Percentiles rank a stretch among this genome's conserved stretches.
phyloP scores from a whole-genome alignment of 1,140 invertebrate genomes.

The Drosophila nasuta region DNA sequence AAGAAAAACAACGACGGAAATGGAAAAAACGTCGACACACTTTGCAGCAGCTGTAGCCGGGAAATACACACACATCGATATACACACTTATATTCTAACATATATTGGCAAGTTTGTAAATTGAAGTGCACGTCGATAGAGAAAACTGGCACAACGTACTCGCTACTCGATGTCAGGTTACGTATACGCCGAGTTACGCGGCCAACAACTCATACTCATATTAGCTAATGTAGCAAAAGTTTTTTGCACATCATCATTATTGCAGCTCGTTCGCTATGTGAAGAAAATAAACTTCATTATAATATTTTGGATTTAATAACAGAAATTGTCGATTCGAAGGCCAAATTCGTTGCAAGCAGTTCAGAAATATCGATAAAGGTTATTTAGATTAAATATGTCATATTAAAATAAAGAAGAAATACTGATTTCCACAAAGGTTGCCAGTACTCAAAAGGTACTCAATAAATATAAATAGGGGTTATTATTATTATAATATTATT shows the following conservation, averaged over 20 bases:
- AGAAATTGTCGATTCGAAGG: too few species aligned
- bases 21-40: slow-evolving; percentile 75
- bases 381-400: too few species aligned
- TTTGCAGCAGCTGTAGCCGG: slow-evolving; percentile 72
- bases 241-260: background rate
- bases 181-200: slow-evolving; percentile 65
- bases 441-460: too few species aligned
- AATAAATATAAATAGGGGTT: too few species aligned
- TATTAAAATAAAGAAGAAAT: too few species aligned
- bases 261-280: background rate
- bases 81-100: slow-evolving; percentile 11
- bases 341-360: too few species aligned
- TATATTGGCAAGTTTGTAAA: slow-evolving; percentile 55
- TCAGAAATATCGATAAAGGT: too few species aligned
- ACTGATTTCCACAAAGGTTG: too few species aligned
- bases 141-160: slow-evolving; percentile 71
- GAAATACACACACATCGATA: slow-evolving; percentile 34
- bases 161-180: slow-evolving; percentile 49
- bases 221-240: slow-evolving; percentile 69
- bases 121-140: slow-evolving; percentile 79
- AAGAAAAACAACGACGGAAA: slow-evolving; percentile 59
- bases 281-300: background rate
- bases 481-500: too few species aligned
- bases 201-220: slow-evolving; percentile 47
- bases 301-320: background rate